phyloP scores from a whole-genome alignment of 64 coral and sea anemone genomes.

The Catalaphyllia jardinei region DNA sequence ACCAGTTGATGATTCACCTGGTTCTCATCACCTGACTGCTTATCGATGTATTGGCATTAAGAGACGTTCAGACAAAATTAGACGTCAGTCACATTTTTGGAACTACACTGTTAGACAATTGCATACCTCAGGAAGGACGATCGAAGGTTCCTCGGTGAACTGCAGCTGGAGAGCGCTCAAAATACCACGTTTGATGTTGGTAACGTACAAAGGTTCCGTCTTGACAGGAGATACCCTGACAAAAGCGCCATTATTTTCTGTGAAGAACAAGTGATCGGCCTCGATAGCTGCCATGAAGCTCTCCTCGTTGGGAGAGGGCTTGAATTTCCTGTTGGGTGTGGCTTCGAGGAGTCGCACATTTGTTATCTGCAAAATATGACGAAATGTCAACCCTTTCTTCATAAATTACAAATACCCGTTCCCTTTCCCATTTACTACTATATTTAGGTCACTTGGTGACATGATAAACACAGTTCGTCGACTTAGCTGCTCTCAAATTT shows the following conservation, averaged over 20 bases:
- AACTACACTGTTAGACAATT: not conserved
- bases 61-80: too few relatives aligned
- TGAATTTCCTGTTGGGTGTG: constrained; percentile 19
- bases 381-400: not conserved
- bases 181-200: constrained; percentile 80
- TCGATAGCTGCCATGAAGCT: constrained; percentile 61
- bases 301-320: constrained; percentile 43
- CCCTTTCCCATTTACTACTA: not conserved
- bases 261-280: constrained; percentile 23
- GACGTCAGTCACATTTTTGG: too few relatives aligned
- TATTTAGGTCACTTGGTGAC: too few relatives aligned
- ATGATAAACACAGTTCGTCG: too few relatives aligned
- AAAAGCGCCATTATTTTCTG: constrained; percentile 26
- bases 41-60: too few relatives aligned
- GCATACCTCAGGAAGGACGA: constrained; percentile 29
- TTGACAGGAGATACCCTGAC: not conserved
- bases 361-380: constrained; percentile 29
- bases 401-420: not conserved
- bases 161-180: constrained; percentile 80
- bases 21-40: too few relatives aligned
- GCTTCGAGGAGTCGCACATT: constrained; percentile 59
- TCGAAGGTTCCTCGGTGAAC: constrained; percentile 39
- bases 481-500: too few relatives aligned
- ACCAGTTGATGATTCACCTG: too few relatives aligned
- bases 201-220: constrained; percentile 52